Evolutionary conservation across 2,113 vertebrate genomes (phyloP).

Genomic region (Platysternon megacephalum): DNA sequence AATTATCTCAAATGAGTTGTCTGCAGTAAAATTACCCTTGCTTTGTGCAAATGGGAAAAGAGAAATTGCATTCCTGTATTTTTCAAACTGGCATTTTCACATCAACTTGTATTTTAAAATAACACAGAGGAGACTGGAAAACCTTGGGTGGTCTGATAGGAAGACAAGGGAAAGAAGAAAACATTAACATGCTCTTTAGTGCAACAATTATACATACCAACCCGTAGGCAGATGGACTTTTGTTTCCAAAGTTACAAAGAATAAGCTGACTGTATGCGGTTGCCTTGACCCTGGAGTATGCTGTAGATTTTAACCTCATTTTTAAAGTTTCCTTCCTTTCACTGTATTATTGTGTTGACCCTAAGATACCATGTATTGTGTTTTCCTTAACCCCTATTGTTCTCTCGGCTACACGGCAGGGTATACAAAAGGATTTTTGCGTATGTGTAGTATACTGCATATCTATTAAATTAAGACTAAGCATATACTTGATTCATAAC

Average conservation of each 20-base stretch:
- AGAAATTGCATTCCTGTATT: constrained; percentile 3
- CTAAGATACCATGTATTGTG: neutral
- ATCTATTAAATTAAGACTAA: neutral
- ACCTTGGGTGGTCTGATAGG: constrained; percentile 82
- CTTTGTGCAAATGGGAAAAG: neutral
- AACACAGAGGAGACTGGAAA: constrained; percentile 47
- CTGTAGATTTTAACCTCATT: constrained; percentile 26
- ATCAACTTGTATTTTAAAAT: constrained; percentile 31
- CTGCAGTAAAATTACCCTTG: neutral
- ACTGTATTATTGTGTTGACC: neutral
- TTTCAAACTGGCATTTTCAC: constrained; percentile 20
- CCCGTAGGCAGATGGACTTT: constrained; percentile 83
- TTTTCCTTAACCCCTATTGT: neutral
- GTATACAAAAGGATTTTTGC: neutral
- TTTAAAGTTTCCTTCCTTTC: neutral
- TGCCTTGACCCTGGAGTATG: constrained; percentile 34
- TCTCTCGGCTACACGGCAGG: neutral
- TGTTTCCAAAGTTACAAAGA: constrained; percentile 72
- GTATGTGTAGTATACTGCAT: neutral
- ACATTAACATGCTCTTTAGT: neutral
- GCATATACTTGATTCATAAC: neutral
- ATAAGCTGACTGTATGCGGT: constrained; percentile 63
- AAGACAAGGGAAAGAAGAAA: constrained; percentile 59
- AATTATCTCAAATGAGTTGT: neutral
- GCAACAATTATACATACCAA: constrained; percentile 54